Conservation (phyloP, 2,888 invertebrate genomes). For the Escarpia spicata region DNA sequence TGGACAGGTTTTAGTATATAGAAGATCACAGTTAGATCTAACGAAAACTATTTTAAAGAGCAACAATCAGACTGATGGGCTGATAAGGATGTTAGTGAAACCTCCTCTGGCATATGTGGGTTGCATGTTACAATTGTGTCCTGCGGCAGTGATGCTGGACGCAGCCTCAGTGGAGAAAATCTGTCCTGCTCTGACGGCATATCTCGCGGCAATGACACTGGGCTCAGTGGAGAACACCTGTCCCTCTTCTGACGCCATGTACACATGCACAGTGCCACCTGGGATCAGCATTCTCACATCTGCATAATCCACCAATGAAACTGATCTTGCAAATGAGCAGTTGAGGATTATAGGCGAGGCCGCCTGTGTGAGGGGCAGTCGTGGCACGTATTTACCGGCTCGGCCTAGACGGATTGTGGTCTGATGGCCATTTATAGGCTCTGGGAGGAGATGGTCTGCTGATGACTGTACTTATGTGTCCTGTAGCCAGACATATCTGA, state of each 20-base stretch:
- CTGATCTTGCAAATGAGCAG: slow-evolving; percentile 16
- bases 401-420: not conserved
- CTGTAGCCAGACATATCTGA: not conserved
- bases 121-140: not conserved
- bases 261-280: not conserved
- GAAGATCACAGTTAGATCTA: too few relatives aligned
- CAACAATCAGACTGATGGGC: too few relatives aligned
- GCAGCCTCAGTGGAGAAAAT: not conserved
- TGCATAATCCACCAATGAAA: slow-evolving; percentile 16
- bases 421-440: not conserved
- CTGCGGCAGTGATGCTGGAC: not conserved
- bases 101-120: too few relatives aligned
- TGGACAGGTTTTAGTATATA: too few relatives aligned
- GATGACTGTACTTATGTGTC: not conserved
- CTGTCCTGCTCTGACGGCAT: not conserved
- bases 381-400: not conserved
- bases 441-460: not conserved
- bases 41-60: too few relatives aligned
- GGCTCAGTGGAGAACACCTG: not conserved
- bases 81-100: too few relatives aligned
- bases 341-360: not conserved
- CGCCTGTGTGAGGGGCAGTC: not conserved
- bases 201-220: not conserved
- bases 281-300: not conserved
- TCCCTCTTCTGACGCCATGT: not conserved